Base-by-base conservation (phyloP, 1,140 invertebrate genomes). In the Anastrepha ludens region DNA sequence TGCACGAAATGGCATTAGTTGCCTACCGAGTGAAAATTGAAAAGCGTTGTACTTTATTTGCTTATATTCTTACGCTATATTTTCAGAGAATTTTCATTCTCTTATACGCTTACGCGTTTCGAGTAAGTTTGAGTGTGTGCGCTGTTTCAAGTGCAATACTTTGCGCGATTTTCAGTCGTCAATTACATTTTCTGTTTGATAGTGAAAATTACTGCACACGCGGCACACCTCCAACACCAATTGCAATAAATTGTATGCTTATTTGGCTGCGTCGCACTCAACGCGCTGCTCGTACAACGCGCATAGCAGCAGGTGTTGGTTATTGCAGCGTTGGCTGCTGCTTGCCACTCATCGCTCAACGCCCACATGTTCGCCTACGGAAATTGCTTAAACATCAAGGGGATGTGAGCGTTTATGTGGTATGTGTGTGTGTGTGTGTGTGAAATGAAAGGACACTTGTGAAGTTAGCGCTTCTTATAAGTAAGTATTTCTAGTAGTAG, bases 161-260 rank as follows among this genome's bases (percentile, higher is more conserved):
- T 62, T 11, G 64, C 64, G 64, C 64, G 64, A 67, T 67, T 67
- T 81, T 20, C 74, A 81, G 8, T 81, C 74, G 20, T 58, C 74
- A 81, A 81, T 81, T 55, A 55, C 74, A 81, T 81, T 55, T 81
- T 81, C 74, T 81, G 55, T 81, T 81, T 55, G 74, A 81, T 81
- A 81, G 74, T 81, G 74, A 81, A 81, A 81, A 81, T 81, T 81
- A 81, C 74, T 55, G 74, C 47, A 20, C 74, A 81, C 74, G 74
- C 74, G 74, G 74, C 47, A 81, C 74, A 81, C 74, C 64, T 87
- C 86, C 44, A 85, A 87, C 47, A 86, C 15, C 47, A 67, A 59
- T 20, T 44, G 87, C 81, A 88, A 88, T 88, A 88, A 88, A 88
- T 88, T 88, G 85, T 41, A 88, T 17, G 87, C 87, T 88, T 88